These are phyloP conservation scores for Eurytoma californica DNA, from an alignment of 2,888 invertebrate species.

Conservation along the genomic window DNA sequence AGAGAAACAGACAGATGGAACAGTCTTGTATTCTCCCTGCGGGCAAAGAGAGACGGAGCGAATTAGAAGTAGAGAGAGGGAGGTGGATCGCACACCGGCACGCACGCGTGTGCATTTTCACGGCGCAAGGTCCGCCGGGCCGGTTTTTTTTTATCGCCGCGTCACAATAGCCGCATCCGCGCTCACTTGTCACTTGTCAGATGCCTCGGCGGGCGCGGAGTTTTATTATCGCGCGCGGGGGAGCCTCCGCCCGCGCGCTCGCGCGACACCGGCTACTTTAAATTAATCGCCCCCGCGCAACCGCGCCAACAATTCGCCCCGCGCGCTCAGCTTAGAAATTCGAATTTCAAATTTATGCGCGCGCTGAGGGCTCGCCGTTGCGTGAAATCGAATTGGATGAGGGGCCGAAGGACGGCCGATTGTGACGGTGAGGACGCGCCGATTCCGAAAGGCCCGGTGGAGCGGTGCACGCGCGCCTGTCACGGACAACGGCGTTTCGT, in stretches of 20 bases:
- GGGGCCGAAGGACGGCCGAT: slow-evolving; percentile 9
- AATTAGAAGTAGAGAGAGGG: too few species aligned
- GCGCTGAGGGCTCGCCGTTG: background rate
- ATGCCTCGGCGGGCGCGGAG: background rate
- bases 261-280: background rate
- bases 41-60: too few species aligned
- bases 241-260: background rate
- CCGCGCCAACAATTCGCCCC: background rate
- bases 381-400: slow-evolving; percentile 36
- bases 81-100: too few species aligned
- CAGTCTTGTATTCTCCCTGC: too few species aligned
- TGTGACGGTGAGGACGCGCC: background rate
- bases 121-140: slow-evolving; percentile 18
- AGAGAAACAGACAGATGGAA: too few species aligned
- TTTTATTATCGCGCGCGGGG: background rate
- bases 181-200: slow-evolving; percentile 27
- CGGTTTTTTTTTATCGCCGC: slow-evolving; percentile 3
- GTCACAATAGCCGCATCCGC: background rate
- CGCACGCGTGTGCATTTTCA: slow-evolving; percentile 11
- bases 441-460: background rate
- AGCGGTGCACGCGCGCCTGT: background rate
- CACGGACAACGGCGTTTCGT: background rate
- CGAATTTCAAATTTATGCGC: slow-evolving; percentile 34
- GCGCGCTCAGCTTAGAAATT: background rate
- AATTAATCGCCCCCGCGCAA: background rate